Percentiles rank a stretch among this genome's conserved stretches.
Evolutionary conservation across 1,140 invertebrate genomes (phyloP).

Genomic region (Anagrus nilaparvatae): DNA sequence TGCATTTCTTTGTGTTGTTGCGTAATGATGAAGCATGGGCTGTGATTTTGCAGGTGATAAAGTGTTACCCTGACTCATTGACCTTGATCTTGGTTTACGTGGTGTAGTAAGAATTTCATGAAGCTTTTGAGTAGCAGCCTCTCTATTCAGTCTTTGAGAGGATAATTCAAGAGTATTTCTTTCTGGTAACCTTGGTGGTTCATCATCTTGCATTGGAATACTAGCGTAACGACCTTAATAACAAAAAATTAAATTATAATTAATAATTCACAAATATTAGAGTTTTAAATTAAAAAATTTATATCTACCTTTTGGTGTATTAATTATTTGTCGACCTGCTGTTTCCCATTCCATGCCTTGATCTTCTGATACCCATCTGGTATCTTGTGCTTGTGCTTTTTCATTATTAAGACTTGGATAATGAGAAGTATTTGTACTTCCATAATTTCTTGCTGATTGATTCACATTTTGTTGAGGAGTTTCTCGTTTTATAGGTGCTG

Average conservation of each 20-base stretch:
- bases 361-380: too few species aligned
- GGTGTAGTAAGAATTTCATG: conserved; percentile 64
- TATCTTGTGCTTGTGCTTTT: conserved; percentile 22
- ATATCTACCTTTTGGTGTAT: not conserved
- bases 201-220: conserved; percentile 32
- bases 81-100: conserved; percentile 42
- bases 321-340: not conserved
- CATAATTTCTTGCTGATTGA: not conserved
- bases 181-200: conserved; percentile 28
- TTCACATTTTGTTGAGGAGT: conserved; percentile 19
- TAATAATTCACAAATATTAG: not conserved
- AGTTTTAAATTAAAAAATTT: not conserved
- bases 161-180: conserved; percentile 27
- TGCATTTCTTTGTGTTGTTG: conserved; percentile 38
- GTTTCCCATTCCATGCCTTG: conserved; percentile 18
- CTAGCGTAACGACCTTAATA: conserved; percentile 34
- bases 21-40: conserved; percentile 32
- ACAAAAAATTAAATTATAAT: conserved; percentile 1
- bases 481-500: too few species aligned
- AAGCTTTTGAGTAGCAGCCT: conserved; percentile 61
- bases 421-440: not conserved
- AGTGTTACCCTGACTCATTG: conserved; percentile 3
- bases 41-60: conserved; percentile 16
- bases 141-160: conserved; percentile 49
- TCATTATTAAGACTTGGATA: conserved; percentile 20